phyloP scores from a whole-genome alignment of 2,113 vertebrate genomes.

The Erythrocebus patas region DNA sequence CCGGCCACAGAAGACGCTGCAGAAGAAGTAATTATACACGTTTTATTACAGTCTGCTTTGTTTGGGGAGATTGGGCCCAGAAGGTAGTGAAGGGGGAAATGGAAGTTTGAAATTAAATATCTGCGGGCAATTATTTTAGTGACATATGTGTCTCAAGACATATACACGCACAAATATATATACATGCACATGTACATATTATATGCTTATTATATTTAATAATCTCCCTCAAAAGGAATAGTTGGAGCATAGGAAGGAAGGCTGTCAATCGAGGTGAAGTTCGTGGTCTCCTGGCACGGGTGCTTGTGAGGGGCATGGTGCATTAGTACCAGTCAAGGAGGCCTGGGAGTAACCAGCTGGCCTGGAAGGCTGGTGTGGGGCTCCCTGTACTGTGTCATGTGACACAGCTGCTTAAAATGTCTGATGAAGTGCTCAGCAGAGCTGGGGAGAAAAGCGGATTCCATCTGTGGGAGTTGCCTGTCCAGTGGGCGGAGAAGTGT shows the following conservation, averaged over 20 bases:
- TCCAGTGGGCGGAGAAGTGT: background rate
- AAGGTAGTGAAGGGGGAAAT: accelerated
- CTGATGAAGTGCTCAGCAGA: background rate
- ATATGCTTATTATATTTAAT: accelerated
- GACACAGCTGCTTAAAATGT: background rate
- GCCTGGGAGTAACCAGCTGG: accelerated
- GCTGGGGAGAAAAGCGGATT: background rate
- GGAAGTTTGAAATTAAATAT: too few species aligned
- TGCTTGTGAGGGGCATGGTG: background rate
- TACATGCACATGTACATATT: accelerated
- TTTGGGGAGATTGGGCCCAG: background rate
- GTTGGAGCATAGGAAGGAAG: background rate
- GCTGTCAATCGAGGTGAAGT: too few species aligned
- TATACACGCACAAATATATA: background rate
- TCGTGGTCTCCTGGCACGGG: accelerated
- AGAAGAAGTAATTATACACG: background rate
- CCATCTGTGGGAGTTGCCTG: too few species aligned
- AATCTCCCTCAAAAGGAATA: background rate
- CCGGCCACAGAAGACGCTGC: background rate
- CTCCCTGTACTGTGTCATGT: background rate
- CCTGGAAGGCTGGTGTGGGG: accelerated
- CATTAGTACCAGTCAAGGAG: background rate
- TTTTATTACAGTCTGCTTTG: background rate
- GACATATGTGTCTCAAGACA: background rate
- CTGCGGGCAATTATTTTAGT: background rate